Evolutionary conservation across 2,888 invertebrate genomes (phyloP).

Genomic region (Oasisia sp.): DNA sequence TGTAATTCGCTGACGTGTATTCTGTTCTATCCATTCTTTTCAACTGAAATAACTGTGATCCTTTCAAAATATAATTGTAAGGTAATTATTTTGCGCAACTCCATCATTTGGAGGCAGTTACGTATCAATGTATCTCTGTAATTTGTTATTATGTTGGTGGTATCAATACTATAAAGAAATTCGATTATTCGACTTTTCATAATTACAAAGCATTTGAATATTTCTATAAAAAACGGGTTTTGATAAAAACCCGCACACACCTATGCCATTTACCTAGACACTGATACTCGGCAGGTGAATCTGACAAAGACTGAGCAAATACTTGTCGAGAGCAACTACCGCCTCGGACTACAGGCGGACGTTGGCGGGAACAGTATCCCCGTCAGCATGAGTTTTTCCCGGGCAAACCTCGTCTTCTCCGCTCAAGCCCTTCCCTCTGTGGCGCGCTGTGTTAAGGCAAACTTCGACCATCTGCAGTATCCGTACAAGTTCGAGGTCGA

Average conservation of each 20-base stretch:
- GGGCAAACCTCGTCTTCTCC: background rate
- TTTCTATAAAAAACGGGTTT: background rate
- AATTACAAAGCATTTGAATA: no score
- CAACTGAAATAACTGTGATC: no score
- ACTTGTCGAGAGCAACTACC: background rate
- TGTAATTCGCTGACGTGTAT: no score
- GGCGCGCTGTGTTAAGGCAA: background rate
- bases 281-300: background rate
- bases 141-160: no score
- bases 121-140: no score
- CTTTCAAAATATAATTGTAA: no score
- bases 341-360: background rate
- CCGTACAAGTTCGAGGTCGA: background rate
- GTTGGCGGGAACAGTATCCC: background rate
- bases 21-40: no score
- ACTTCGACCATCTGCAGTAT: background rate
- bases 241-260: background rate
- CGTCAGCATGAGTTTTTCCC: background rate
- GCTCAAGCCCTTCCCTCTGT: background rate
- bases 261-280: background rate
- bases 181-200: no score
- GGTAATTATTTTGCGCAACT: no score
- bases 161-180: no score
- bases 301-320: background rate
- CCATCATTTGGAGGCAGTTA: no score